These are phyloP conservation scores for Ranitomeya imitator DNA, from an alignment of 2,113 vertebrate genomes.

Conservation along the genomic window DNA sequence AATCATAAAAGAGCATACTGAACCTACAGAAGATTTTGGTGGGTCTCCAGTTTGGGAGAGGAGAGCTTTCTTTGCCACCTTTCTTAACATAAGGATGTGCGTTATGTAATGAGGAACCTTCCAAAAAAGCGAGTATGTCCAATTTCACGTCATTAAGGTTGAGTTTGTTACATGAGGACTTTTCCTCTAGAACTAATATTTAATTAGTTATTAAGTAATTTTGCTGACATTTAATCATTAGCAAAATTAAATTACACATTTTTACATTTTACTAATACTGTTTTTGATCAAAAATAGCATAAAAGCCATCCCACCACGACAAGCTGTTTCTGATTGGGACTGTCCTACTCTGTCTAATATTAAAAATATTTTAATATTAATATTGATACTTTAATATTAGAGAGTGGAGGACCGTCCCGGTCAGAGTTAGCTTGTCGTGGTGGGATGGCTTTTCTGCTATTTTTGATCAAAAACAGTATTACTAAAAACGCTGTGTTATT, in stretches of 20 bases:
- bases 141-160: neutral
- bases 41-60: conserved; percentile 8
- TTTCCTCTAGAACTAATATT: neutral
- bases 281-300: too few species aligned
- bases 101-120: neutral
- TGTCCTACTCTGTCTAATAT: too few species aligned
- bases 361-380: too few species aligned
- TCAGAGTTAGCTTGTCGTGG: too few species aligned
- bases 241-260: neutral
- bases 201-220: neutral
- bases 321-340: too few species aligned
- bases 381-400: too few species aligned
- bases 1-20: neutral
- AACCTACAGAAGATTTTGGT: neutral
- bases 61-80: conserved; percentile 8
- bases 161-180: neutral
- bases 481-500: too few species aligned
- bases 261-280: too few species aligned
- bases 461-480: too few species aligned
- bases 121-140: conserved; percentile 6
- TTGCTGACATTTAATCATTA: neutral
- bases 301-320: too few species aligned
- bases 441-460: too few species aligned
- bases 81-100: neutral
- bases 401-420: too few species aligned